Evolutionary conservation across 2,888 invertebrate genomes (phyloP).

Genomic region (Arge pagana): DNA sequence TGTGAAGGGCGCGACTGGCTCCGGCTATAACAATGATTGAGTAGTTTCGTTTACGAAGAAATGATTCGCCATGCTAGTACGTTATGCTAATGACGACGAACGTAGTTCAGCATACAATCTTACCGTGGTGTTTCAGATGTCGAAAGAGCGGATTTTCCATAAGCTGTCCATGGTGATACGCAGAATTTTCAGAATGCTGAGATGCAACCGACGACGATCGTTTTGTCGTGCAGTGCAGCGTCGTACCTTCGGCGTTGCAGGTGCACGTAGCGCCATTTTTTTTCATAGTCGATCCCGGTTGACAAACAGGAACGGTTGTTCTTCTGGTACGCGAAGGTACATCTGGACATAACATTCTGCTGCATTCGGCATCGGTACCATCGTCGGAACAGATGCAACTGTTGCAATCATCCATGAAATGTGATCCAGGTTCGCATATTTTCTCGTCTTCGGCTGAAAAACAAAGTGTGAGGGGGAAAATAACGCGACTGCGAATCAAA

Average conservation of each 20-base stretch:
- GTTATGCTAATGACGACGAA: no score
- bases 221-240: constrained; percentile 32
- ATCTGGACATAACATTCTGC: constrained; percentile 33
- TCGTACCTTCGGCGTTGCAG: constrained; percentile 61
- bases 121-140: no score
- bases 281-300: constrained; percentile 24
- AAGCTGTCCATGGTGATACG: no score
- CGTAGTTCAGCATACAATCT: no score
- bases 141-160: no score
- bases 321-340: constrained; percentile 4
- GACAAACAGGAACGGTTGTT: neutral
- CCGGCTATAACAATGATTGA: no score
- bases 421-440: constrained; percentile 29
- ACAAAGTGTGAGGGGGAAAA: no score
- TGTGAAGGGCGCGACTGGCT: no score
- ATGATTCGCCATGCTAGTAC: no score
- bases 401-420: constrained; percentile 60
- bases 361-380: constrained; percentile 44
- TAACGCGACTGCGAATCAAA: neutral
- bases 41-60: no score
- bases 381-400: constrained; percentile 64
- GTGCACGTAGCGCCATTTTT: constrained; percentile 65
- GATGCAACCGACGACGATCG: no score
- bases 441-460: neutral
- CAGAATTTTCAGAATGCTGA: no score